Evolutionary conservation across 2,113 vertebrate genomes (phyloP).

Genomic region (Calyptommatus sinebrachiatus): DNA sequence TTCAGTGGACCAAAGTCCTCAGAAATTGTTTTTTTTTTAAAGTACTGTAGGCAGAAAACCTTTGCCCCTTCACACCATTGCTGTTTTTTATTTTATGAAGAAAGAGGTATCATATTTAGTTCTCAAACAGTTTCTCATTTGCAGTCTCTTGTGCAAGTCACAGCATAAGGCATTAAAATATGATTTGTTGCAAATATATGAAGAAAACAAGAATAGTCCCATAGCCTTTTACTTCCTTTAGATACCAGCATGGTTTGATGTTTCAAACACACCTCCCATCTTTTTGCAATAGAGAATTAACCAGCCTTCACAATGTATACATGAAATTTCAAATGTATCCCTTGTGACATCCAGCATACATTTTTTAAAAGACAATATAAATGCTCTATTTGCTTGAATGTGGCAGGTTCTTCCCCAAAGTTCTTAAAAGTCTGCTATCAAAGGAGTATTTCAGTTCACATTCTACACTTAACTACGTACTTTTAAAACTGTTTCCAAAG

Average conservation of each 20-base stretch:
- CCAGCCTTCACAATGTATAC: constrained; percentile 37
- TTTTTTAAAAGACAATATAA: constrained; percentile 20
- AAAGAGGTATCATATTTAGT: constrained; percentile 39
- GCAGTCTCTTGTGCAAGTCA: constrained; percentile 38
- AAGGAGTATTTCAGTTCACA: constrained; percentile 24
- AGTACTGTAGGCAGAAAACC: not conserved
- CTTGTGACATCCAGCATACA: constrained; percentile 21
- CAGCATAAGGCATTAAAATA: constrained; percentile 43
- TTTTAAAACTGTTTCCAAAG: not conserved
- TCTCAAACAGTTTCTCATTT: constrained; percentile 33
- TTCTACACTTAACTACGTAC: not conserved
- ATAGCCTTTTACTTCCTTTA: constrained; percentile 30
- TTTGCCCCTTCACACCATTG: constrained; percentile 28
- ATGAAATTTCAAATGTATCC: constrained; percentile 54
- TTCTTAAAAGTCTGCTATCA: constrained; percentile 11
- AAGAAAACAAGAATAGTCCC: constrained; percentile 62
- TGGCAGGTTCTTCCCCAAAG: constrained; percentile 37
- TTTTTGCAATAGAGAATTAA: constrained; percentile 43
- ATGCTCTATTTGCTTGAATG: constrained; percentile 27
- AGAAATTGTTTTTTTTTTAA: too few relatives aligned
- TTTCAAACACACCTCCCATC: constrained; percentile 20
- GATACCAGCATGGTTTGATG: constrained; percentile 38
- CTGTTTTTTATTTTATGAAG: constrained; percentile 3
- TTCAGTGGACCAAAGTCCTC: too few relatives aligned
- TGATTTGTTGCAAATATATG: constrained; percentile 44